phyloP scores from a whole-genome alignment of 2,888 invertebrate species.

The Leucozona laternaria region DNA sequence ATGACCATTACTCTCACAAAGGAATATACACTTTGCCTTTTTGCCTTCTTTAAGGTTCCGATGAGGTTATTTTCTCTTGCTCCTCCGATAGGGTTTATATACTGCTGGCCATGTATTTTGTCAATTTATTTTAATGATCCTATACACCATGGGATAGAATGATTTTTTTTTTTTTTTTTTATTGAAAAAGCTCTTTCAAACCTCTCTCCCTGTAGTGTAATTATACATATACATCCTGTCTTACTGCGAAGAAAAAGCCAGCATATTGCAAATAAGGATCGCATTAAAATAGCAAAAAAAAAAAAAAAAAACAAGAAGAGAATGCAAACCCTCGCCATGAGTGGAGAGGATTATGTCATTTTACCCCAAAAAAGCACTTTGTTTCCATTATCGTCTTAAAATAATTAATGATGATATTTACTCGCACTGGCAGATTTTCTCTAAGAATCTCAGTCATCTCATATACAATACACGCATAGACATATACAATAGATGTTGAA shows the following conservation, averaged over 20 bases:
- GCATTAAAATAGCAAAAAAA: constrained; percentile 23
- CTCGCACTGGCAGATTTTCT: constrained; percentile 20
- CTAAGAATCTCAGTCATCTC: constrained; percentile 24
- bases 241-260: constrained; percentile 38
- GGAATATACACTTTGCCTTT: constrained; percentile 1
- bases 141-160: constrained; percentile 4
- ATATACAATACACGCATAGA: no score
- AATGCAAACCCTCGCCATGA: constrained; percentile 32
- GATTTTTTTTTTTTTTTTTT: background rate
- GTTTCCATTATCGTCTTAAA: constrained; percentile 58
- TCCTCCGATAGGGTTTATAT: background rate
- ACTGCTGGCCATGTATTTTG: constrained; percentile 7
- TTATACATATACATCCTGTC: constrained; percentile 21
- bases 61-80: constrained; percentile 6
- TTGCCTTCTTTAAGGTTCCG: background rate
- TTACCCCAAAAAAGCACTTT: constrained; percentile 49
- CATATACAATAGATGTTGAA: constrained; percentile 13
- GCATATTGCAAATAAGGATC: constrained; percentile 40
- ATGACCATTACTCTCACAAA: background rate
- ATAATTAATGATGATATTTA: constrained; percentile 61
- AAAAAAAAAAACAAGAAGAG: background rate
- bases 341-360: constrained; percentile 59
- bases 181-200: constrained; percentile 28
- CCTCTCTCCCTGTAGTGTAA: constrained; percentile 27
- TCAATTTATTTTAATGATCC: constrained; percentile 61